Base-by-base conservation (phyloP, 2,797 vertebrate species). In the Leuciscus waleckii region DNA sequence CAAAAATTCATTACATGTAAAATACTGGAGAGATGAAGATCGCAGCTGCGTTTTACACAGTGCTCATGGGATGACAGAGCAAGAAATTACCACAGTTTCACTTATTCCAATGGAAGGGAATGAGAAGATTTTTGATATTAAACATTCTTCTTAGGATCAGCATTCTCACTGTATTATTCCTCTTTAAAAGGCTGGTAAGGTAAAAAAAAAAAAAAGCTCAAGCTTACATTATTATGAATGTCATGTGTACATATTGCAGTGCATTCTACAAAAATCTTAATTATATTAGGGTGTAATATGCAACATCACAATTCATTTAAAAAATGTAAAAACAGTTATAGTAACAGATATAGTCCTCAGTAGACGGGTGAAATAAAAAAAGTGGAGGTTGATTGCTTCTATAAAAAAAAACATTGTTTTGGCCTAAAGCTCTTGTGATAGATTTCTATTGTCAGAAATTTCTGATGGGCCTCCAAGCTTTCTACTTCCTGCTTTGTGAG, bases 401-500 rank as follows among this genome's bases (percentile, higher is more conserved):
- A 88, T 81, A 5, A 75, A 29, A 79, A 67, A 81, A n/a, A 49
- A 9, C 6, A 51, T 49, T 37, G 37, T 86, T 90, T 87, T 91
- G 88, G 88, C 87, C 79, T 86, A 84, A 88, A 89, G 88, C 84
- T 86, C 81, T 85, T 49, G 58, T 83, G 81, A 79, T 76, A 75
- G 54, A 75, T 71, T 87, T 80, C 49, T 75, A 56, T 81, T 65
- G 73, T 89, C 21, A 56, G 13, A 79, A 82, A 71, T 29, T 70
- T 76, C 41, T 39, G 39, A 68, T 54, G 77, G 73, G 17, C 39
- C 68, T 51, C 21, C 37, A 7, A 67, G 73, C 58, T 82, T 14
- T 84, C 91, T 97, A 97, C 92, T 99, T 99, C 95, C 96, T 98
- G 93, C 95, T 97, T 93, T 94, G 94, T 0, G 87, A 90, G 43